Evolutionary conservation across 2,888 invertebrate genomes (phyloP).

Genomic region (Prosapia bicincta): DNA sequence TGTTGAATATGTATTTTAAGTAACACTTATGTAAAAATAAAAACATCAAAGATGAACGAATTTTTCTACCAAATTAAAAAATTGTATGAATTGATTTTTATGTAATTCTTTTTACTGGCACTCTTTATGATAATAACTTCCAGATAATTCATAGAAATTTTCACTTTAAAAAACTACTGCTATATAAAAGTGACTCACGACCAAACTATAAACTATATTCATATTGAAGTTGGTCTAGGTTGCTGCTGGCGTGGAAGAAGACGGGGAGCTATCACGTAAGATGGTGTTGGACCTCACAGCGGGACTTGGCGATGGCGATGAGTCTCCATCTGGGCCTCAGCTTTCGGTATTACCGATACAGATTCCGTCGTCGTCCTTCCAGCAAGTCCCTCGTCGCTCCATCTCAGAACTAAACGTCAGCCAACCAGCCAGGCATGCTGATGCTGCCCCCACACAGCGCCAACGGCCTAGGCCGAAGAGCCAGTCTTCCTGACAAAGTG

Average conservation of each 20-base stretch:
- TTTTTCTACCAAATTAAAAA: too few species aligned
- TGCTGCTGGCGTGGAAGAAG: constrained; percentile 37
- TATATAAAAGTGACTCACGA: too few species aligned
- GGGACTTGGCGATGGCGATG: constrained; percentile 37
- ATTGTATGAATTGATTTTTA: too few species aligned
- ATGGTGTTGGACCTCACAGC: constrained; percentile 42
- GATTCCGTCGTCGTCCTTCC: neutral
- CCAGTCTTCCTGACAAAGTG: constrained; percentile 17
- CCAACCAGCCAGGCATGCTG: neutral
- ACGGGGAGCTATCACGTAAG: constrained; percentile 25
- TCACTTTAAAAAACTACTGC: too few species aligned
- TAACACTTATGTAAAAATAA: too few species aligned
- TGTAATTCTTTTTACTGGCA: too few species aligned
- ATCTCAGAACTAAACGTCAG: constrained; percentile 14
- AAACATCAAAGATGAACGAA: too few species aligned
- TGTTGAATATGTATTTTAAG: too few species aligned
- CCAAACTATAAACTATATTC: too few species aligned
- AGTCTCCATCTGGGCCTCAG: constrained; percentile 17
- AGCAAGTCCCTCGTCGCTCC: constrained; percentile 9
- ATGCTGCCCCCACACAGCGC: constrained; percentile 5
- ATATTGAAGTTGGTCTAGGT: constrained; percentile 29
- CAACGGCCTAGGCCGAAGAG: constrained; percentile 14
- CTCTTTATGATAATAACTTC: too few species aligned
- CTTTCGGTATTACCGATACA: neutral
- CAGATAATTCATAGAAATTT: too few species aligned